A percentile compares a stretch with the other conserved stretches of the same genome.
Evolutionary conservation across 2,113 vertebrate genomes (phyloP).

Genomic region (cat (Felis catus)): F.catus_Fca126_mat1.0 CM031417.1:146624001-146624500

Average conservation of each 20-base stretch:
- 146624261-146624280: rapidly evolving
- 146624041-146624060: rapidly evolving
- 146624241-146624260: background rate
- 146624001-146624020: background rate
- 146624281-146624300: rapidly evolving
- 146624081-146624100: background rate
- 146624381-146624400: too few species aligned
- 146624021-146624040: too few species aligned
- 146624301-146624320: background rate
- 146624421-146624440: background rate
- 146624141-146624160: rapidly evolving
- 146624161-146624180: background rate
- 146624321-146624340: too few species aligned
- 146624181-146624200: background rate
- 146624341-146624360: background rate
- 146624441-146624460: background rate
- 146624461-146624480: background rate
- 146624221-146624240: background rate
- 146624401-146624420: rapidly evolving
- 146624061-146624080: rapidly evolving
- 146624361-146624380: background rate
- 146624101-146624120: background rate
- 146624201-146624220: background rate
- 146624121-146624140: background rate
- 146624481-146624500: background rate